These are phyloP conservation scores for Sinocyclocheilus anshuiensis DNA, from an alignment of 2,113 vertebrate genomes.

Conservation along the genomic window DNA sequence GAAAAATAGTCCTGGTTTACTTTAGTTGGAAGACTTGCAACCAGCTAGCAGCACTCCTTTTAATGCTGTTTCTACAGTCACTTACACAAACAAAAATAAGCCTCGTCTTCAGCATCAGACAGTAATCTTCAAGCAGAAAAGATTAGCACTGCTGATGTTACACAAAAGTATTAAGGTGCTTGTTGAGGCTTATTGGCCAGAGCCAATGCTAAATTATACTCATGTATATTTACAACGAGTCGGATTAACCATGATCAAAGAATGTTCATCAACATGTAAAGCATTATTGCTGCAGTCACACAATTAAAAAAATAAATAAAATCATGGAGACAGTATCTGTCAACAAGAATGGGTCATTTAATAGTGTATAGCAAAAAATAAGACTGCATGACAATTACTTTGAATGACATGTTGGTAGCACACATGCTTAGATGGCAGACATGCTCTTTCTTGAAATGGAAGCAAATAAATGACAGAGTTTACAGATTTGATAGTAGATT, in stretches of 20 bases:
- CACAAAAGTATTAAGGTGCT: slow-evolving; percentile 13
- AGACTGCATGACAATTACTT: background rate
- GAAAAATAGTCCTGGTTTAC: background rate
- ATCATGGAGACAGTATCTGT: too few relatives aligned
- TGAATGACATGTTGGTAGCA: background rate
- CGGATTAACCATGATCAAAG: slow-evolving; percentile 27
- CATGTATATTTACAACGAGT: background rate
- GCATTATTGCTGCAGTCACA: background rate
- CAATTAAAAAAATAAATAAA: background rate
- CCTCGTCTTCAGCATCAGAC: slow-evolving; percentile 18
- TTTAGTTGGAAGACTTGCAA: background rate
- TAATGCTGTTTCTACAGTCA: background rate
- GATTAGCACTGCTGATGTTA: background rate
- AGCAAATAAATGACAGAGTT: background rate
- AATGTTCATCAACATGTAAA: slow-evolving; percentile 6
- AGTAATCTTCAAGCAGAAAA: slow-evolving; percentile 20
- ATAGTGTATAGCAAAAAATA: background rate
- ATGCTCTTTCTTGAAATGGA: background rate
- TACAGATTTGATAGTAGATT: background rate
- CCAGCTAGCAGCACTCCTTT: background rate
- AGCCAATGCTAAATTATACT: background rate
- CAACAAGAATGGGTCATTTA: background rate
- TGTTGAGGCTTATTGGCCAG: slow-evolving; percentile 10
- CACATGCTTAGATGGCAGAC: background rate
- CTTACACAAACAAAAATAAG: slow-evolving; percentile 32